These are phyloP conservation scores for Gonocerus acuteangulatus DNA, from an alignment of 2,888 invertebrate species.

Conservation along the genomic window DNA sequence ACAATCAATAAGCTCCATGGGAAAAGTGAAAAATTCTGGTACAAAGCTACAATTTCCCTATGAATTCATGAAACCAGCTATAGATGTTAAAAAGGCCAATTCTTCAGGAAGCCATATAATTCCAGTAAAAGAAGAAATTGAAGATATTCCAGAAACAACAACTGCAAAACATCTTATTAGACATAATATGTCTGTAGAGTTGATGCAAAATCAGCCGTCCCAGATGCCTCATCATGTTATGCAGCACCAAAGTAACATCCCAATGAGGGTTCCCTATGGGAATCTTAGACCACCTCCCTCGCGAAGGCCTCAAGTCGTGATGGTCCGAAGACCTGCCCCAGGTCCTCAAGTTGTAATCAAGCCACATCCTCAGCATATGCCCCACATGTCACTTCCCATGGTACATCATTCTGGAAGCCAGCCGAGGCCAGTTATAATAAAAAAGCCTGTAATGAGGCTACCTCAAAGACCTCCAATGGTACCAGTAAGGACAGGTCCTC, in stretches of 20 bases:
- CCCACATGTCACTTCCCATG: conserved; percentile 33
- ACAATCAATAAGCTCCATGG: conserved; percentile 25
- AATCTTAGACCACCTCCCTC: conserved; percentile 18
- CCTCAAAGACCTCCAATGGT: conserved; percentile 32
- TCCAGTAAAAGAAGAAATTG: conserved; percentile 34
- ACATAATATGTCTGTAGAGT: neutral
- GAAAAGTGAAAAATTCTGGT: conserved; percentile 5
- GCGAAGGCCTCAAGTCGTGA: conserved; percentile 25
- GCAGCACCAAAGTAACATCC: neutral
- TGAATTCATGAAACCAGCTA: conserved; percentile 29
- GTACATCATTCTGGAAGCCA: conserved; percentile 30
- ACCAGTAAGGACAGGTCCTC: conserved; percentile 18
- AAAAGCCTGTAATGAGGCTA: conserved; percentile 35
- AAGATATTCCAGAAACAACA: conserved; percentile 29
- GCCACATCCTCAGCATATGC: conserved; percentile 31
- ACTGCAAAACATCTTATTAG: conserved; percentile 11
- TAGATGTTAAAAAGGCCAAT: conserved; percentile 21
- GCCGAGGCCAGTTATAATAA: conserved; percentile 35
- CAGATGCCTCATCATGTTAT: neutral
- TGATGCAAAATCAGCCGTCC: neutral
- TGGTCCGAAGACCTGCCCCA: conserved; percentile 30
- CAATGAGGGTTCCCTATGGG: conserved; percentile 14
- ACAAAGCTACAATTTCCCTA: conserved; percentile 30
- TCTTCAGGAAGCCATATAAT: conserved; percentile 27
- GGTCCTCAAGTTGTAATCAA: conserved; percentile 30